These are phyloP conservation scores for Apomyelois bistriatella DNA, from an alignment of 2,888 invertebrate genomes.

Conservation along the genomic window DNA sequence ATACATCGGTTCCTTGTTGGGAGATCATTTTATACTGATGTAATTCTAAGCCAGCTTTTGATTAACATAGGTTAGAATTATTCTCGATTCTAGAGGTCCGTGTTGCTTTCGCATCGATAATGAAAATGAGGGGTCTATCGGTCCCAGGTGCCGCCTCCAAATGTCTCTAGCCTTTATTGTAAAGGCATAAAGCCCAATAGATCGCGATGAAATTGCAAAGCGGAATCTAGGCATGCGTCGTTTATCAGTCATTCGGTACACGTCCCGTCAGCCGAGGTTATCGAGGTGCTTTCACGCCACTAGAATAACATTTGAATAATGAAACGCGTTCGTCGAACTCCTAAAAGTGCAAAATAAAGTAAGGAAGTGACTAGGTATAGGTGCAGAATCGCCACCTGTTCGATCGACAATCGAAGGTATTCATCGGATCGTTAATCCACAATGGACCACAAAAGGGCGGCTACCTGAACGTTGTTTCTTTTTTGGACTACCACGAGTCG, in stretches of 20 bases:
- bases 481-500: conserved; percentile 22
- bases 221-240: conserved; percentile 40
- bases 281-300: conserved; percentile 70
- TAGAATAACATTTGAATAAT: conserved; percentile 74
- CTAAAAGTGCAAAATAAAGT: conserved; percentile 61
- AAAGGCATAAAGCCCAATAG: conserved; percentile 37
- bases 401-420: conserved; percentile 34
- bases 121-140: conserved; percentile 46
- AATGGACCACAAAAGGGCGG: conserved; percentile 53
- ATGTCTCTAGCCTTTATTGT: conserved; percentile 42
- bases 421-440: conserved; percentile 66
- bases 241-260: conserved; percentile 62
- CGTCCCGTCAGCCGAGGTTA: conserved; percentile 61
- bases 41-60: conserved; percentile 41
- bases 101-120: conserved; percentile 48
- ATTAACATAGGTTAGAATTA: conserved; percentile 47
- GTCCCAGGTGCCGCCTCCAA: conserved; percentile 29
- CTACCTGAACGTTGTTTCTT: conserved; percentile 57
- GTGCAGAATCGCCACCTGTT: conserved; percentile 54
- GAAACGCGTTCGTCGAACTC: conserved; percentile 67
- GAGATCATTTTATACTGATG: conserved; percentile 33
- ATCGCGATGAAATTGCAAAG: conserved; percentile 29
- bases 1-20: conserved; percentile 29
- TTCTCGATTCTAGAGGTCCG: conserved; percentile 34
- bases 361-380: conserved; percentile 32